Base-by-base conservation (phyloP, 1,140 invertebrate genomes). In the Diuraphis noxia region DNA sequence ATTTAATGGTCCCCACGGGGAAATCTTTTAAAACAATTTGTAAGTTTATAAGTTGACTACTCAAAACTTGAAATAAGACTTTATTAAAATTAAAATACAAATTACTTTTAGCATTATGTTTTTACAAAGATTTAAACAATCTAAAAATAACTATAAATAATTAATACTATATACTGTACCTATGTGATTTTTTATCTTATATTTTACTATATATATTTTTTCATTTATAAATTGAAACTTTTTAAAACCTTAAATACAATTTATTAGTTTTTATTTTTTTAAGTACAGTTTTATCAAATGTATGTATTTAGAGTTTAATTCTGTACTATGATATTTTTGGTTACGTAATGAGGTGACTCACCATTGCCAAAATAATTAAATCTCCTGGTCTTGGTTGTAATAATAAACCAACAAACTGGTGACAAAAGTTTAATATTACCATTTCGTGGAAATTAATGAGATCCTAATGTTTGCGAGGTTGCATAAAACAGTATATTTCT, bases 401-500 rank as follows among this genome's bases (percentile, higher is more conserved):
- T 52, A 86, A 86, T 36, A n/a, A 86, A 86, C 43, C 36, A 23
- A 34, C 84, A 30, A n/a, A 19, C 19, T n/a, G 34, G 43, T 25
- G 46, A 52, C 85, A 52, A 52, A 52, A 36, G 46, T 86, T 52
- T 86, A 86, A 86, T 86, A 86, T 86, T 86, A 86, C 85, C 8
- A 86, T 86, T 25, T 52, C 34, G 19, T 36, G 21, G 23, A 49
- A 34, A 90, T 81, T 90, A 81, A 90, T 34, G 63, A 90, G 72
- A 5, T 79, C 1, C 41, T 90, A 79, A 90, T 90, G 72, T 79
- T 90, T 46, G 41, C 72, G 72, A 81, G n/a, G 41, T 34, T 90
- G 79, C 46, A 79, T 90, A 90, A 49, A 90, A 90, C 72, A 41
- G 21, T 36, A 36, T 40, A 46, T 46, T 46, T 90, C 56, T 43